A percentile compares a stretch with the other conserved stretches of the same genome.
Conservation (phyloP, 2,113 vertebrate genomes). For the Boleophthalmus pectinirostris region DNA sequence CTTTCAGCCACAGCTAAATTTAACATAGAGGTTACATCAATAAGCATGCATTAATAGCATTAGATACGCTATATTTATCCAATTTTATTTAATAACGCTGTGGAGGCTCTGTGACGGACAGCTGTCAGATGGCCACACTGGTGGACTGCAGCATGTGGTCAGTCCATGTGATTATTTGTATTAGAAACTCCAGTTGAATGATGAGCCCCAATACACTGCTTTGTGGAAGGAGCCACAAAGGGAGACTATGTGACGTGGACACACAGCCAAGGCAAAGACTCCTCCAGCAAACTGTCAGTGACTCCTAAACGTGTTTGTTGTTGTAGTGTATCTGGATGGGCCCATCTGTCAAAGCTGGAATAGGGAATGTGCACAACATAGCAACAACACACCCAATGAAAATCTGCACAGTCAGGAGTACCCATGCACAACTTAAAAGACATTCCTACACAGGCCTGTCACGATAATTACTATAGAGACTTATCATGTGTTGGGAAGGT, state of each 20-base stretch:
- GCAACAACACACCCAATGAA: slow-evolving; percentile 42
- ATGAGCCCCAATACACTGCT: slow-evolving; percentile 60
- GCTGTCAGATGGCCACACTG: slow-evolving; percentile 49
- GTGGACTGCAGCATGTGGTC: slow-evolving; percentile 60
- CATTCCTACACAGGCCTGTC: background rate
- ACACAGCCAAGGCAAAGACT: slow-evolving; percentile 36
- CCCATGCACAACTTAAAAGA: background rate
- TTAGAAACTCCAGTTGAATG: slow-evolving; percentile 66
- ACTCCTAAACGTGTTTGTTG: slow-evolving; percentile 68
- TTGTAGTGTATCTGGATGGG: slow-evolving; percentile 59
- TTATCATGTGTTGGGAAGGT: no score
- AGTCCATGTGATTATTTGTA: slow-evolving; percentile 74
- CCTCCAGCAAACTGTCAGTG: slow-evolving; percentile 62
- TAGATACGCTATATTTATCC: slow-evolving; percentile 66
- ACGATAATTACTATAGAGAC: no score
- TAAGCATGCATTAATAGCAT: slow-evolving; percentile 66
- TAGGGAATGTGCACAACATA: slow-evolving; percentile 29
- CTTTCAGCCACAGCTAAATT: slow-evolving; percentile 64
- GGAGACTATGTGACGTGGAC: slow-evolving; percentile 6
- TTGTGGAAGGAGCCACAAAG: slow-evolving; percentile 11
- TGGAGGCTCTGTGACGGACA: slow-evolving; percentile 64
- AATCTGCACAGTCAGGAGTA: slow-evolving; percentile 16
- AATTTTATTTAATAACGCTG: slow-evolving; percentile 64
- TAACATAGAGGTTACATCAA: slow-evolving; percentile 58
- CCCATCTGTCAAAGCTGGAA: slow-evolving; percentile 60